A percentile compares a stretch with the other conserved stretches of the same genome.
These are phyloP conservation scores for Pteronura brasiliensis DNA, from an alignment of 2,113 vertebrate species.

Conservation along the genomic window DNA sequence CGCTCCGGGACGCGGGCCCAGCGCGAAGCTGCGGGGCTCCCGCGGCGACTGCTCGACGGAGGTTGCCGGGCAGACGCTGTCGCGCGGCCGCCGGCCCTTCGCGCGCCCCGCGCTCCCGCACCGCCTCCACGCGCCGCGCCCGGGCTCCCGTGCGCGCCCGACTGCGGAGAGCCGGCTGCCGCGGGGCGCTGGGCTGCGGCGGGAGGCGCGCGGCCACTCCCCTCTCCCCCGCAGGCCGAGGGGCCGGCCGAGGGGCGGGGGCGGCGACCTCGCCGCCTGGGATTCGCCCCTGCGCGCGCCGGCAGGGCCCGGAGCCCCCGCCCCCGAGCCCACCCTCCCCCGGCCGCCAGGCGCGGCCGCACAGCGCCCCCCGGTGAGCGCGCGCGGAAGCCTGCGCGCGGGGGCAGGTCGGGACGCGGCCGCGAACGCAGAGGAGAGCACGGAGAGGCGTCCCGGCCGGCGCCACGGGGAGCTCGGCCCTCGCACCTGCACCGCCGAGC, in stretches of 20 bases:
- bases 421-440: background rate
- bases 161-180: background rate
- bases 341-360: background rate
- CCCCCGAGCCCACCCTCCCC: background rate
- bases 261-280: slow-evolving; percentile 52
- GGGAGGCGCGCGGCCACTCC: slow-evolving; percentile 56
- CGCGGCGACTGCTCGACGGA: background rate
- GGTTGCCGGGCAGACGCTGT: background rate
- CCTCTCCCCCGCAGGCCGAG: background rate
- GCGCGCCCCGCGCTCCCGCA: background rate
- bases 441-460: background rate
- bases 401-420: background rate
- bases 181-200: background rate
- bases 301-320: background rate
- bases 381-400: background rate
- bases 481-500: background rate
- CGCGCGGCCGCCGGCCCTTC: background rate
- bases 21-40: background rate
- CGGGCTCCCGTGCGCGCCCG: background rate
- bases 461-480: background rate
- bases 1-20: background rate
- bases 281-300: slow-evolving; percentile 51
- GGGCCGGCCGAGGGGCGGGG: slow-evolving; percentile 67
- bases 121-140: background rate
- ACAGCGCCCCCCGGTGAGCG: slow-evolving; percentile 76